Evolutionary conservation across 2,113 vertebrate genomes (phyloP).

Genomic region (Aegotheles bennettii): DNA sequence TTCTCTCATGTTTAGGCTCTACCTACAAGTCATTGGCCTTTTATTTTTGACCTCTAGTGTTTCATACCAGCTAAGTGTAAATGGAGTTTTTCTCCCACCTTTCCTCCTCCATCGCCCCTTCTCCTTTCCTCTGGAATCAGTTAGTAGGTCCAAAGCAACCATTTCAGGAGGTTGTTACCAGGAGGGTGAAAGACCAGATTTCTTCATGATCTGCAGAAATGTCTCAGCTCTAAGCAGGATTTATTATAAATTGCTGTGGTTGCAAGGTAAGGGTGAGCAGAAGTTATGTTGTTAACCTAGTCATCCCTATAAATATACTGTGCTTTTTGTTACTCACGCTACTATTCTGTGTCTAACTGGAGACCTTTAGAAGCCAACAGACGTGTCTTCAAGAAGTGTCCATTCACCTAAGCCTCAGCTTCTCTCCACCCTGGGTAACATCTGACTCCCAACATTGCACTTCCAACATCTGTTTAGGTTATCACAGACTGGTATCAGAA

Average conservation of each 20-base stretch:
- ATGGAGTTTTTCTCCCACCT: not conserved
- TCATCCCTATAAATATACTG: not conserved
- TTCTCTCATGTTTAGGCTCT: not conserved
- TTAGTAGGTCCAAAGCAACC: not conserved
- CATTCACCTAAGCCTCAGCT: not conserved
- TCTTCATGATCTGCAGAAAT: not conserved
- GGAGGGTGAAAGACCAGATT: not conserved
- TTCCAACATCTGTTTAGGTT: not conserved
- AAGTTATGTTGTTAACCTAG: not conserved
- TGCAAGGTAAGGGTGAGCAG: not conserved
- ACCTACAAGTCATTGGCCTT: not conserved
- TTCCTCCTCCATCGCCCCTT: not conserved
- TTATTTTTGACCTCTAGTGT: not conserved
- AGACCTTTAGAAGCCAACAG: not conserved
- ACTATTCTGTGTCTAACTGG: not conserved
- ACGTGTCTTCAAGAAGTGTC: not conserved
- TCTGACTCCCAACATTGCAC: not conserved
- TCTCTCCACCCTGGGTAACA: not conserved
- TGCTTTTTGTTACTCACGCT: not conserved
- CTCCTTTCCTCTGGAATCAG: not conserved
- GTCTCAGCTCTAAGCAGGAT: not conserved
- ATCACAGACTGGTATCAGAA: not conserved
- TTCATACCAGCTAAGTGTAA: not conserved
- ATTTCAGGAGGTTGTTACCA: not conserved
- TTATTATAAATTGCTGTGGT: not conserved